Conservation (phyloP, 2,888 invertebrate genomes). For the Onthophagus sagittarius region DNA sequence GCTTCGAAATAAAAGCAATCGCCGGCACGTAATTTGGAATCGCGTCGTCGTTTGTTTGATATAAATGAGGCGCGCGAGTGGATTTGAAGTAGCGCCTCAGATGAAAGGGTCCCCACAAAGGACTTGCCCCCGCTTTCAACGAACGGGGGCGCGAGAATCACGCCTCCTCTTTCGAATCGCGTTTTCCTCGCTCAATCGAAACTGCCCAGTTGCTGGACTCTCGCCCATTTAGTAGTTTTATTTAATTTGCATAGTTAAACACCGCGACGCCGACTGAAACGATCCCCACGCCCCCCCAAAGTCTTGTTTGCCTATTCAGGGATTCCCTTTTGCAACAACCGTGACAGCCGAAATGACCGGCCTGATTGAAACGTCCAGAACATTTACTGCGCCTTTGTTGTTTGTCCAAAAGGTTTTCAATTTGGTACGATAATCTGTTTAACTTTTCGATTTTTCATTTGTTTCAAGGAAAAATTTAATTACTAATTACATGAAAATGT, state of each 20-base stretch:
- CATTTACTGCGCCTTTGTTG: not conserved
- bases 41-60: conserved; percentile 36
- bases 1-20: conserved; percentile 33
- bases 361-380: conserved; percentile 10
- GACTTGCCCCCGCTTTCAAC: conserved; percentile 13
- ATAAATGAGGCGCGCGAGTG: conserved; percentile 33
- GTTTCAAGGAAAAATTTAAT: not conserved
- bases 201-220: not conserved
- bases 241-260: conserved; percentile 23
- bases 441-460: too few relatives aligned
- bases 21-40: conserved; percentile 34
- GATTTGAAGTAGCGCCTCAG: conserved; percentile 30
- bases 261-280: conserved; percentile 13
- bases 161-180: conserved; percentile 25
- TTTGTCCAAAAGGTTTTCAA: not conserved
- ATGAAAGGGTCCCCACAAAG: conserved; percentile 21
- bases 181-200: conserved; percentile 14
- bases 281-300: not conserved
- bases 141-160: conserved; percentile 19
- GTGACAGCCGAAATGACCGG: not conserved
- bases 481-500: conserved; percentile 16
- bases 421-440: too few relatives aligned
- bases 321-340: not conserved
- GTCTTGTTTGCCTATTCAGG: conserved; percentile 5
- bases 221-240: conserved; percentile 22